phyloP scores from a whole-genome alignment of 2,113 vertebrate genomes.

The Callionymus lyra region DNA sequence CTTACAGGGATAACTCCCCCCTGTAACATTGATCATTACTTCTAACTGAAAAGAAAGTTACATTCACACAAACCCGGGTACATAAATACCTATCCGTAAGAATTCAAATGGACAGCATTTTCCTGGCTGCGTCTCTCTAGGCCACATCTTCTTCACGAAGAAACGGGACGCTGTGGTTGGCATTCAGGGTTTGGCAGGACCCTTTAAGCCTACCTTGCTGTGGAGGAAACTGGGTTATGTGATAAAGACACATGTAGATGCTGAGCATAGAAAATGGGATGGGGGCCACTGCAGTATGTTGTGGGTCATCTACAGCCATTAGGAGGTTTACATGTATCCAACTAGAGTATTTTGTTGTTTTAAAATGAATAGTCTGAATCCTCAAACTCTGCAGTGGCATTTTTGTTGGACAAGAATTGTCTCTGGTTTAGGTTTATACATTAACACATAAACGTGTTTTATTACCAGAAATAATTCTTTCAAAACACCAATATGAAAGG shows the following conservation, averaged over 20 bases:
- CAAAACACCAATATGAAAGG: slow-evolving; percentile 53
- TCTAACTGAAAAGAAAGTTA: slow-evolving; percentile 90
- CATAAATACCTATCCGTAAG: slow-evolving; percentile 99
- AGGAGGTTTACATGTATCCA: too few species aligned
- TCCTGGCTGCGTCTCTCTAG: slow-evolving; percentile 97
- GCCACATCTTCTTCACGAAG: slow-evolving; percentile 97
- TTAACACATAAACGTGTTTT: not conserved
- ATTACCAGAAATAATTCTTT: slow-evolving; percentile 50
- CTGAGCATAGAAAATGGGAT: slow-evolving; percentile 81
- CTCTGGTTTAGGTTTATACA: not conserved
- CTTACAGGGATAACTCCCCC: slow-evolving; percentile 79
- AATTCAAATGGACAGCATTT: slow-evolving; percentile 97
- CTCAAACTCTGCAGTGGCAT: too few species aligned
- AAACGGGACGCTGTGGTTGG: slow-evolving; percentile 81
- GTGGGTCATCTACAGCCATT: slow-evolving; percentile 63
- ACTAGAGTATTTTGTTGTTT: too few species aligned
- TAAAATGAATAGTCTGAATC: too few species aligned
- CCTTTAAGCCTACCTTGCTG: slow-evolving; percentile 96
- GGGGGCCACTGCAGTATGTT: slow-evolving; percentile 80
- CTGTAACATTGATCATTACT: slow-evolving; percentile 72
- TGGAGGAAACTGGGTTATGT: slow-evolving; percentile 96
- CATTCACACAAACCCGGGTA: slow-evolving; percentile 99
- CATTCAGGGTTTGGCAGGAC: slow-evolving; percentile 90
- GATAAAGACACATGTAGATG: slow-evolving; percentile 96
- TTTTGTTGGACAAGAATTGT: too few species aligned